phyloP scores from a whole-genome alignment of 2,888 invertebrate species.

The Pseudococcus longispinus region DNA sequence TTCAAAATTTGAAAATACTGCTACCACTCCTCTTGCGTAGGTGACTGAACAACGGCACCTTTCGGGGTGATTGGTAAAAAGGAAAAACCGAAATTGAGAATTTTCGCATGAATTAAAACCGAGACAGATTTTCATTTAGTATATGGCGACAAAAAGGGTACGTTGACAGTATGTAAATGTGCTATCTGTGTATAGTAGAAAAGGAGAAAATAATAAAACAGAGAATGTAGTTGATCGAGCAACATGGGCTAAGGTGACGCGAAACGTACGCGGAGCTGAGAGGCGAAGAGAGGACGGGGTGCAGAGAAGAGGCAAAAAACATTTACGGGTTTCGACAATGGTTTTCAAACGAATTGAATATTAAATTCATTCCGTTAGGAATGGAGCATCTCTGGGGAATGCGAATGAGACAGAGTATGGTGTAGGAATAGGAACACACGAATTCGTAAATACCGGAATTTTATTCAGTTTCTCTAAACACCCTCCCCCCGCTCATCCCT shows the following conservation, averaged over 20 bases:
- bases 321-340: slow-evolving; percentile 39
- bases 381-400: slow-evolving; percentile 25
- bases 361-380: slow-evolving; percentile 30
- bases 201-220: background rate
- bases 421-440: slow-evolving; percentile 6
- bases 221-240: background rate
- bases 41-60: background rate
- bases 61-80: background rate
- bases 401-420: slow-evolving; percentile 19
- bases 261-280: background rate
- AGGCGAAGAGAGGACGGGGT: background rate
- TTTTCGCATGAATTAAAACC: background rate
- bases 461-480: slow-evolving; percentile 12
- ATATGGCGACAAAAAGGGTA: background rate
- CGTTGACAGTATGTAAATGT: slow-evolving; percentile 19
- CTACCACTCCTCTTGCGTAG: background rate
- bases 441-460: slow-evolving; percentile 14
- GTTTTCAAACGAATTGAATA: slow-evolving; percentile 39
- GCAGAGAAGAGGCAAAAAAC: background rate
- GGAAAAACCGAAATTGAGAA: background rate
- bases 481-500: background rate
- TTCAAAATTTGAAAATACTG: too few relatives aligned
- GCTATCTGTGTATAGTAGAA: background rate
- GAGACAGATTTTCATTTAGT: background rate
- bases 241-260: background rate